Evolutionary conservation across 2,113 vertebrate species (phyloP).

Genomic region (Neomonachus schauinslandi): DNA sequence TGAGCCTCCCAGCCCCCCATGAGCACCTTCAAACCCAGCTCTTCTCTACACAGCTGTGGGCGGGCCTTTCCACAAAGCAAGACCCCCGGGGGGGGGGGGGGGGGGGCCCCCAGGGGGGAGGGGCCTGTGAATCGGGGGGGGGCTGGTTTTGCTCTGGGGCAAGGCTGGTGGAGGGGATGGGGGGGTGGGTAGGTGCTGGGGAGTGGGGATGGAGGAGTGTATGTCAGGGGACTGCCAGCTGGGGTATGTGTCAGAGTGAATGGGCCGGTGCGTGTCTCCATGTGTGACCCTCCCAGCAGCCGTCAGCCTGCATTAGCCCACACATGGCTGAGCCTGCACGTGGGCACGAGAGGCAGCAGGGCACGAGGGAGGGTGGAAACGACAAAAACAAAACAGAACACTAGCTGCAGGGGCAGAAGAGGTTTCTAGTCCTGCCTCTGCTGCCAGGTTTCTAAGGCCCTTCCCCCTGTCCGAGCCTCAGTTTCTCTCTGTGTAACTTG

Average conservation of each 20-base stretch:
- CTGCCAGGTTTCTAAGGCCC: background rate
- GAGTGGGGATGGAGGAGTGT: background rate
- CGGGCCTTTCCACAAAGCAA: constrained; percentile 41
- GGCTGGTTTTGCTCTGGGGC: background rate
- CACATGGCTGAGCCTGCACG: constrained; percentile 49
- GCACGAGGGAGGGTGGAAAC: background rate
- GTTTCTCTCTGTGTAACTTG: constrained; percentile 20
- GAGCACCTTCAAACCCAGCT: background rate
- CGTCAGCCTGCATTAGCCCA: constrained; percentile 66
- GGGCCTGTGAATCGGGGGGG: background rate
- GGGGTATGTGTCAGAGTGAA: constrained; percentile 74
- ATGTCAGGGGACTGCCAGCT: constrained; percentile 58
- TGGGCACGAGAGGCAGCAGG: constrained; percentile 39
- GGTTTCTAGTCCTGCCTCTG: background rate
- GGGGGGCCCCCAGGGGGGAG: background rate
- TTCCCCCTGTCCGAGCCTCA: background rate
- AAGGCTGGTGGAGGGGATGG: background rate
- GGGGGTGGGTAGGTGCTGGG: background rate
- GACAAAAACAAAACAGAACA: background rate
- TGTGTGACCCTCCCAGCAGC: constrained; percentile 74
- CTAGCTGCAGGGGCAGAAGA: background rate
- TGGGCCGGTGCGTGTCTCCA: constrained; percentile 65
- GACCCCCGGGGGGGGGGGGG: background rate
- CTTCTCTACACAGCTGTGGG: background rate
- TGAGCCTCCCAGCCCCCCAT: background rate